Evolutionary conservation across 2,888 invertebrate genomes (phyloP).

Genomic region (Disparrhopalites patrizii): DNA sequence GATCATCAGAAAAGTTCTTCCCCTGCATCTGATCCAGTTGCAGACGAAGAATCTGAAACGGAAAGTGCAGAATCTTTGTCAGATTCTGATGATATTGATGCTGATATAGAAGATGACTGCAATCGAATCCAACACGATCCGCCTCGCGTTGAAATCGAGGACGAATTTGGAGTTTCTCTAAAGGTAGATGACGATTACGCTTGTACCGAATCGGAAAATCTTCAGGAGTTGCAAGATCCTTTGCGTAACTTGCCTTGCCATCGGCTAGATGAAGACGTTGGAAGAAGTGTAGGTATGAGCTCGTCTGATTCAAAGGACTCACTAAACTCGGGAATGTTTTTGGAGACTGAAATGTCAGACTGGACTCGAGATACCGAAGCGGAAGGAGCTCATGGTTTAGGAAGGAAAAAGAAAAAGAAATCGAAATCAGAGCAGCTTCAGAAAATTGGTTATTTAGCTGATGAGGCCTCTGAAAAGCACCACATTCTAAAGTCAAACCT

Average conservation of each 20-base stretch:
- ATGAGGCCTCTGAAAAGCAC: neutral
- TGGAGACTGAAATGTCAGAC: constrained; percentile 83
- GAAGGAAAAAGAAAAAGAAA: constrained; percentile 25
- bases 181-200: constrained; percentile 33
- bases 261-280: constrained; percentile 30
- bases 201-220: too few relatives aligned
- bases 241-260: too few relatives aligned
- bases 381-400: constrained; percentile 44
- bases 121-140: constrained; percentile 51
- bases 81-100: constrained; percentile 27
- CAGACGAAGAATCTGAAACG: constrained; percentile 49
- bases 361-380: constrained; percentile 71
- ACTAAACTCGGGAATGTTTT: constrained; percentile 58
- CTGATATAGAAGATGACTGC: constrained; percentile 41
- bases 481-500: constrained; percentile 8
- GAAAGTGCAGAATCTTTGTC: constrained; percentile 48
- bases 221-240: neutral
- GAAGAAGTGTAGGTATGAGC: constrained; percentile 52
- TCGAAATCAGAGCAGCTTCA: constrained; percentile 8
- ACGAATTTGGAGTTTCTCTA: constrained; percentile 60
- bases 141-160: constrained; percentile 69
- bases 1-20: constrained; percentile 26
- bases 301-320: constrained; percentile 57
- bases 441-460: neutral
- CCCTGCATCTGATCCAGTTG: constrained; percentile 53